phyloP scores from a whole-genome alignment of 2,113 vertebrate genomes.

The Miniopterus natalensis region DNA sequence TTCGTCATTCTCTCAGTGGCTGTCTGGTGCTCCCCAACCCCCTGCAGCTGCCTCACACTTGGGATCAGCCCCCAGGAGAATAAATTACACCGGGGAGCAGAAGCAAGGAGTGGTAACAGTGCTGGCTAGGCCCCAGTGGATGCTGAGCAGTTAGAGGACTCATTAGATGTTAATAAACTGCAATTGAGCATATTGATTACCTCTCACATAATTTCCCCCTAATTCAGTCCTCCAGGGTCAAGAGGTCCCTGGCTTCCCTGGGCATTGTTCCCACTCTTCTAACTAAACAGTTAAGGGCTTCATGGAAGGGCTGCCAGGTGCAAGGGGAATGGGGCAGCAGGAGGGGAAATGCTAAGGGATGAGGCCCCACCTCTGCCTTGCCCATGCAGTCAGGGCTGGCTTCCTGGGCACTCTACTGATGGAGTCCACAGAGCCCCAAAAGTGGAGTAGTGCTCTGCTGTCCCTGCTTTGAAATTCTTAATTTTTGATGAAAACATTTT shows the following conservation, averaged over 20 bases:
- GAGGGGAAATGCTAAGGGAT: not conserved
- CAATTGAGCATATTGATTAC: slow-evolving; percentile 78
- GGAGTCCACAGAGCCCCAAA: not conserved
- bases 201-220: slow-evolving; percentile 76
- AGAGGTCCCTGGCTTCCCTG: slow-evolving; percentile 42
- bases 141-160: slow-evolving; percentile 57
- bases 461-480: slow-evolving; percentile 12
- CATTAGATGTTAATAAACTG: slow-evolving; percentile 78
- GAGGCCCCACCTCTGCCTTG: not conserved
- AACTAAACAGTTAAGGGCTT: slow-evolving; percentile 34
- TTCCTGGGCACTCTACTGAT: too few relatives aligned
- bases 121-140: slow-evolving; percentile 15
- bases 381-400: not conserved
- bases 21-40: not conserved
- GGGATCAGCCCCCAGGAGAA: slow-evolving; percentile 22
- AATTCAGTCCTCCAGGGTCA: slow-evolving; percentile 52
- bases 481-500: not conserved
- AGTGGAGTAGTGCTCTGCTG: not conserved
- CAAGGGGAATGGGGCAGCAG: not conserved
- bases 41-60: not conserved
- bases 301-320: slow-evolving; percentile 32
- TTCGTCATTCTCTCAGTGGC: not conserved
- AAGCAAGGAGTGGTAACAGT: slow-evolving; percentile 14
- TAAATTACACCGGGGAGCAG: not conserved
- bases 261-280: slow-evolving; percentile 52